Evolutionary conservation across 2,797 vertebrate genomes (phyloP).

Genomic region (Crotalus adamanteus): DNA sequence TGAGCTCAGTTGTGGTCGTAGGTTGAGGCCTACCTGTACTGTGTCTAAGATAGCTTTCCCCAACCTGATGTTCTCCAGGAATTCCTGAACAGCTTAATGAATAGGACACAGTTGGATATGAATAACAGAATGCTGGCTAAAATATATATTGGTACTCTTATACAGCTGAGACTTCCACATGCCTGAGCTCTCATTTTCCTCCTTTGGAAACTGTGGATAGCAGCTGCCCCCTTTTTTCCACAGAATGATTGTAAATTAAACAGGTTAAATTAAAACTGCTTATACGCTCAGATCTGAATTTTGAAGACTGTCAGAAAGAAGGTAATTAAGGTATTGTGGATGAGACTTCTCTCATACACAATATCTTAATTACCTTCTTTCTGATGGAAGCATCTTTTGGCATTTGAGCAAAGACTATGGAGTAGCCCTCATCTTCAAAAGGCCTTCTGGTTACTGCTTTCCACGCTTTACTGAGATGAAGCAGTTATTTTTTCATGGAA

Average conservation of each 20-base stretch:
- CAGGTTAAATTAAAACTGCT: not conserved
- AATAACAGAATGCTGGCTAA: not conserved
- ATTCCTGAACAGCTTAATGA: not conserved
- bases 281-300: not conserved
- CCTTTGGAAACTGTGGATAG: not conserved
- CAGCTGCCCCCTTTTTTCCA: not conserved
- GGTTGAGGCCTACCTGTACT: not conserved
- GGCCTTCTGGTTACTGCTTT: fast-evolving
- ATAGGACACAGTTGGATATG: not conserved
- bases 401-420: not conserved
- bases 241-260: not conserved
- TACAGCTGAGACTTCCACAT: not conserved
- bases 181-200: not conserved
- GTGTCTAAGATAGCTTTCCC: not conserved
- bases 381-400: not conserved
- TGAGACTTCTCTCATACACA: not conserved
- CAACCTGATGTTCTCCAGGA: not conserved
- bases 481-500: fast-evolving
- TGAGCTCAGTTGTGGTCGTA: not conserved
- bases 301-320: not conserved
- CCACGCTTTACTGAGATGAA: fast-evolving
- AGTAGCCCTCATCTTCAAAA: not conserved
- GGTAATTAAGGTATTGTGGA: not conserved
- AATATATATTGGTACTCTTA: not conserved
- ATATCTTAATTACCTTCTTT: no score